phyloP scores from a whole-genome alignment of 2,888 invertebrate genomes.

The Ecdyonurus torrentis region DNA sequence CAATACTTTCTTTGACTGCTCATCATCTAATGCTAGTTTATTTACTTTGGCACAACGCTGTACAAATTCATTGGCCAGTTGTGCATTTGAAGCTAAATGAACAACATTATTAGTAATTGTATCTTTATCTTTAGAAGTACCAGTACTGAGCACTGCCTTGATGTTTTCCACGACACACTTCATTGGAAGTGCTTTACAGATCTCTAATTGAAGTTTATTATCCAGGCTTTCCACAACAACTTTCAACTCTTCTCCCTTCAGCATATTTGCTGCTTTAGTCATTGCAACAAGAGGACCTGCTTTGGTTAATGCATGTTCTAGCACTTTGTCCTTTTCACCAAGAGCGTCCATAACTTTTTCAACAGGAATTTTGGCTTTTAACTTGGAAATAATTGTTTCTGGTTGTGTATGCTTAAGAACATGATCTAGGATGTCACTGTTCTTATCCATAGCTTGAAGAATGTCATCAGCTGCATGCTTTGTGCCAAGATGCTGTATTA shows the following conservation, averaged over 20 bases:
- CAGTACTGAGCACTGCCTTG: background rate
- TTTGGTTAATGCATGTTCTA: background rate
- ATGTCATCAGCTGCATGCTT: background rate
- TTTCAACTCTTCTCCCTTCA: background rate
- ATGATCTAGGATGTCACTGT: background rate
- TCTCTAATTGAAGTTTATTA: background rate
- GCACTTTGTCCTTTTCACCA: background rate
- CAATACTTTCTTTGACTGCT: no score
- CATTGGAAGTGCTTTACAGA: background rate
- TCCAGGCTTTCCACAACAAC: background rate
- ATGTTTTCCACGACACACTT: background rate
- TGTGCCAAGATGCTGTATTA: background rate
- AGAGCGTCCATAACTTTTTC: no score
- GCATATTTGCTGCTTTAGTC: background rate
- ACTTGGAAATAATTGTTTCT: no score
- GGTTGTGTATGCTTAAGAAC: background rate
- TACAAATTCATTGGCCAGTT: background rate
- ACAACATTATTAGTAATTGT: background rate
- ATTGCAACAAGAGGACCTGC: background rate
- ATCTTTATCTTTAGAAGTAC: background rate
- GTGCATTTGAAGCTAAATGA: background rate
- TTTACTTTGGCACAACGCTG: no score
- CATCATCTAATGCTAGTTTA: no score
- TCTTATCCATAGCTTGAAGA: background rate
- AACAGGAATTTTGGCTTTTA: no score